phyloP scores from a whole-genome alignment of 2,113 vertebrate genomes.

The Eurypyga helias region DNA sequence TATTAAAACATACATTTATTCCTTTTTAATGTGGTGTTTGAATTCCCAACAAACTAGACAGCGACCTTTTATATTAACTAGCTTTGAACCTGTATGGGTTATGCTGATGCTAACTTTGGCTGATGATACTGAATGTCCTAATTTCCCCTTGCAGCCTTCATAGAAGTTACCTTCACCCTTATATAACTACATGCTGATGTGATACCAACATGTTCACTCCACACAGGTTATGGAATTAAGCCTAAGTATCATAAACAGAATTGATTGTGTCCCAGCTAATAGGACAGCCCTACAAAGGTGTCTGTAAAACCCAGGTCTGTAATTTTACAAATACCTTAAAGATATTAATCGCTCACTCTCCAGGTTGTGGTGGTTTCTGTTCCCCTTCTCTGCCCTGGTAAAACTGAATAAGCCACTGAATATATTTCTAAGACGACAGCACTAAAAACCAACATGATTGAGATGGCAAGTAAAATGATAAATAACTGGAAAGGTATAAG shows the following conservation, averaged over 20 bases:
- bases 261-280: neutral
- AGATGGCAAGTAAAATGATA: neutral
- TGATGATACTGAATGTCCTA: neutral
- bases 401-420: neutral
- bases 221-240: neutral
- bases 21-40: neutral
- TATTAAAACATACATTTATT: neutral
- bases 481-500: neutral
- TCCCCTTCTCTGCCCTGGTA: neutral
- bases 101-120: neutral
- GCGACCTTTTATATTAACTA: neutral
- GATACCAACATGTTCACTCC: neutral
- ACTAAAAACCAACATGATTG: neutral
- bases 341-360: neutral
- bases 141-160: neutral
- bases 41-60: neutral
- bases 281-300: neutral
- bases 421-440: neutral
- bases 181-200: neutral
- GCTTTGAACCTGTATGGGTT: neutral
- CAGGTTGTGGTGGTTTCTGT: neutral
- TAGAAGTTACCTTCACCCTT: neutral
- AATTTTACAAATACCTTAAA: neutral
- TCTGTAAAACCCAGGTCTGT: neutral
- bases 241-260: neutral